Percentiles rank a stretch among this genome's conserved stretches.
phyloP scores from a whole-genome alignment of 2,888 invertebrate genomes.

The Sceliomorpha sp. region DNA sequence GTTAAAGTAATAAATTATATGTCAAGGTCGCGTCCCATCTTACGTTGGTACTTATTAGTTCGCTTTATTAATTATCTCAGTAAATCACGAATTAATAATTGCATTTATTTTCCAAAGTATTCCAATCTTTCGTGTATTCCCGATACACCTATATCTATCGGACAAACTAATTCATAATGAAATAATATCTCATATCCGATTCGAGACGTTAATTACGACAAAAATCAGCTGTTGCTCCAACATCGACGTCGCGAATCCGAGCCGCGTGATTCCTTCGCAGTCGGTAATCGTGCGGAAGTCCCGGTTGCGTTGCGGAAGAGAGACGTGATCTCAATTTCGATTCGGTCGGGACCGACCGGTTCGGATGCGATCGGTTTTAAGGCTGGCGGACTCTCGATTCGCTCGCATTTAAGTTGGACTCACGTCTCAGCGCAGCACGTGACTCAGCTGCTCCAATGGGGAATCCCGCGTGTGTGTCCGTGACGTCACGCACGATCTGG shows the following conservation, averaged over 20 bases:
- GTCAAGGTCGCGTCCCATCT: no score
- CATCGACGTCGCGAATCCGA: conserved; percentile 16
- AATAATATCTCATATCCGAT: no score
- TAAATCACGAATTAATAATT: no score
- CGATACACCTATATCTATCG: no score
- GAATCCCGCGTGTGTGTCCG: conserved; percentile 68
- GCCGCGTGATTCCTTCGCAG: conserved; percentile 22
- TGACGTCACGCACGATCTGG: conserved; percentile 71
- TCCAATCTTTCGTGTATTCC: no score
- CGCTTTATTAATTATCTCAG: no score
- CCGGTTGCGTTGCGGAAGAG: conserved; percentile 43
- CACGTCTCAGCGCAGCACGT: conserved; percentile 73
- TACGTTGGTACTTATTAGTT: no score
- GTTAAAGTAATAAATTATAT: conserved; percentile 16
- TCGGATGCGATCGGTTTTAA: conserved; percentile 56
- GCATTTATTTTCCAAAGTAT: no score
- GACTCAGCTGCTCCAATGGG: conserved; percentile 75
- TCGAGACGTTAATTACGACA: no score
- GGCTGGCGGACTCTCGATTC: conserved; percentile 29
- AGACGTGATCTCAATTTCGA: conserved; percentile 67
- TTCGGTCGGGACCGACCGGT: conserved; percentile 50
- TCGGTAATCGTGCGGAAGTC: conserved; percentile 42
- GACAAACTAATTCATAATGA: no score
- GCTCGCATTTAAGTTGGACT: conserved; percentile 69
- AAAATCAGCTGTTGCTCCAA: conserved; percentile 17